phyloP scores from a whole-genome alignment of 2,888 invertebrate species.

The Tribolium freemani region DNA sequence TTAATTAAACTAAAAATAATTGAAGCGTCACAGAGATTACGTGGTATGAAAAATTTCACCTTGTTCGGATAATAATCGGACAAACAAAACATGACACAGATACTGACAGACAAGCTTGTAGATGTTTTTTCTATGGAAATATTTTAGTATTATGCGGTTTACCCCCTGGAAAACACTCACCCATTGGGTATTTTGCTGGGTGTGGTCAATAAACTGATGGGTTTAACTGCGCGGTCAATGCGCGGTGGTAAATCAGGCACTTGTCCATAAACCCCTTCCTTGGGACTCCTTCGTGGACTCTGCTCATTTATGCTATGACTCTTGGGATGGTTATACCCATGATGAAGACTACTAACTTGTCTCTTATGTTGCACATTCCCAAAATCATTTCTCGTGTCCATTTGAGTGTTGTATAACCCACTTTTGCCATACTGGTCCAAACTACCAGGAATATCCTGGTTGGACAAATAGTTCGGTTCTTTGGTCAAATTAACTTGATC shows the following conservation, averaged over 20 bases:
- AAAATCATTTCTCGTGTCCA: conserved; percentile 51
- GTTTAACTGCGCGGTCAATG: conserved; percentile 84
- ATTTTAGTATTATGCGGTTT: no score
- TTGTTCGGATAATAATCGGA: no score
- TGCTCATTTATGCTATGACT: conserved; percentile 62
- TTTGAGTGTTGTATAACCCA: conserved; percentile 46
- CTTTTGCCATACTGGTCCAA: conserved; percentile 58
- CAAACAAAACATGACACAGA: no score
- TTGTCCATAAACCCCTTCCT: conserved; percentile 63
- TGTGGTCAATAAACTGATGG: conserved; percentile 71
- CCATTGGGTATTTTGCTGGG: conserved; percentile 65
- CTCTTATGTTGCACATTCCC: conserved; percentile 63
- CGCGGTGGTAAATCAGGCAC: conserved; percentile 89
- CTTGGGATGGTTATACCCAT: conserved; percentile 61
- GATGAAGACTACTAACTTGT: conserved; percentile 63
- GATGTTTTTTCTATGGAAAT: no score
- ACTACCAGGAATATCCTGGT: conserved; percentile 60
- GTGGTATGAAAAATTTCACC: no score
- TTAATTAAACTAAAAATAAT: no score
- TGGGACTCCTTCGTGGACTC: conserved; percentile 57
- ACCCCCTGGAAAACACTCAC: conserved; percentile 25
- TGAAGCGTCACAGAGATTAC: no score
- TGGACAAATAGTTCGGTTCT: conserved; percentile 62
- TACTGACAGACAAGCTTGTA: no score
- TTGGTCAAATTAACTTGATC: conserved; percentile 52